Base-by-base conservation (phyloP, 2,797 vertebrate species). In the Notamacropus eugenii region DNA sequence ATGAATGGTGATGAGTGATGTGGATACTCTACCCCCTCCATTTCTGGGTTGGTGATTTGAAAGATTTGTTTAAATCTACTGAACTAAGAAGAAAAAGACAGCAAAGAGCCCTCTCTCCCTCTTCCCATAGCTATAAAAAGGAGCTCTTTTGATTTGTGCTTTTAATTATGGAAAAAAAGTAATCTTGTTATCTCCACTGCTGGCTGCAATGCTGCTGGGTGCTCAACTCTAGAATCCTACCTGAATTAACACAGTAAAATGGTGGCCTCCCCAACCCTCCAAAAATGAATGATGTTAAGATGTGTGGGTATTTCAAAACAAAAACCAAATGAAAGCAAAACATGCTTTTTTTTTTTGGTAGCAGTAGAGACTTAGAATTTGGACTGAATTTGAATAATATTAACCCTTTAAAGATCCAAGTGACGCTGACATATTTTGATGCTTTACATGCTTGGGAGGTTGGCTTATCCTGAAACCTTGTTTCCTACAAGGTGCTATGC, bases 1-100 rank as follows among this genome's bases (percentile, higher is more conserved):
- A 93, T 92, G 92, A 6, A 93, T 92, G 92, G 92, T 94, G 93
- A 11, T 27, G 22, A 50, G 74, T 87, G 90, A 54, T 92, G 92
- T 96, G 97, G 91, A 50, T 67, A 91, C 92, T 9, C 40, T 9
- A 50, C 74, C 74, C 27, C 74, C 74, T 87, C 31, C 14, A 55
- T 58, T 95, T 92, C 40, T 52, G 40, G 67, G 96, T 90, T 93
- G 14, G 82, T 93, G 90, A 90, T 97, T 98, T 93, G 93, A 95
- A 97, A 98, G 96, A 50, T 92, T 97, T 62, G 57, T 96, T 98
- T 9, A 97, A 90, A 57, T 95, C 11, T n/a, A 90, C 54, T 12
- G 56, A 87, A 22, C 8, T 8, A 94, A 46, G 40, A 50, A 87
- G 40, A 2, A 74, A n/a, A 74, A n/a, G 19, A 67, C 46, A 58